phyloP scores from a whole-genome alignment of 2,888 invertebrate genomes.

The Drosophila colorata region DNA sequence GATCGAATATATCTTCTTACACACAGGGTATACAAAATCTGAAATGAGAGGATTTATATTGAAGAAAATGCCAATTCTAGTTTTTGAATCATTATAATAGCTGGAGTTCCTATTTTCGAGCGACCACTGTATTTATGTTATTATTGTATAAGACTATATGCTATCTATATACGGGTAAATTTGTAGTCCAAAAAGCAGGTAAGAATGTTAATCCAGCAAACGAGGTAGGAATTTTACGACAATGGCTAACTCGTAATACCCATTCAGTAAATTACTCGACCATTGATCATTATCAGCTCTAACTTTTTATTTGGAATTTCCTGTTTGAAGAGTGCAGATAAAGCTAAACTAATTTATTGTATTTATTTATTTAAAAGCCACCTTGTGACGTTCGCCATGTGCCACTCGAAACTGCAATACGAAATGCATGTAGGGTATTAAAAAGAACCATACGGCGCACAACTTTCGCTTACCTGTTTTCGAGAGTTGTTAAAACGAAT shows the following conservation, averaged over 20 bases:
- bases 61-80: too few species aligned
- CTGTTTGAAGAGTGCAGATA: conserved; percentile 31
- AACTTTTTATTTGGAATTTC: conserved; percentile 45
- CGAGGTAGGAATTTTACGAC: background rate
- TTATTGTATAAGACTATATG: too few species aligned
- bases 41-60: too few species aligned
- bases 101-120: too few species aligned
- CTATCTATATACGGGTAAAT: too few species aligned
- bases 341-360: conserved; percentile 19
- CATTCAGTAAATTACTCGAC: conserved; percentile 6
- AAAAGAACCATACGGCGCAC: background rate
- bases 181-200: background rate
- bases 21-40: too few species aligned
- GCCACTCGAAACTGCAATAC: background rate
- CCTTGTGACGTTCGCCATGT: background rate
- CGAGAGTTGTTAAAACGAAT: conserved; percentile 29
- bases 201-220: background rate
- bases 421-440: conserved; percentile 27
- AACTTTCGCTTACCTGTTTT: conserved; percentile 41
- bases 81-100: background rate
- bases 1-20: too few species aligned
- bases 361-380: background rate
- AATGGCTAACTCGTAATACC: background rate
- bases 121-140: too few species aligned
- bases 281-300: conserved; percentile 22